These are phyloP conservation scores for Forbesichthys papilliferus DNA, from an alignment of 2,113 vertebrate species.

Conservation along the genomic window DNA sequence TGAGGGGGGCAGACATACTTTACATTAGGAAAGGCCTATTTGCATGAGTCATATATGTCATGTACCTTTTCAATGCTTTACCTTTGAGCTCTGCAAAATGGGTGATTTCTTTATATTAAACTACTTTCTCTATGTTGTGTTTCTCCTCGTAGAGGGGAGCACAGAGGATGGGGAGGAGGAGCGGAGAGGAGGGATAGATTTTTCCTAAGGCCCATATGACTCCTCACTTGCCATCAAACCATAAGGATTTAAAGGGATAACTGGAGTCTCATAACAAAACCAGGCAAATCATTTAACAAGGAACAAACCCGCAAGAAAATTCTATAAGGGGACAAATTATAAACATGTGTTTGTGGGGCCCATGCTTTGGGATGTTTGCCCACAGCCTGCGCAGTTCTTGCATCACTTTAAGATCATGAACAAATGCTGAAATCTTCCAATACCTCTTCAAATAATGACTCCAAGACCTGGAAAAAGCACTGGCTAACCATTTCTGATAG, in stretches of 20 bases:
- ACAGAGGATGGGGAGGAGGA: constrained; percentile 4
- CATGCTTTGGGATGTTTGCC: constrained; percentile 46
- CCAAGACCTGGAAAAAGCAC: constrained; percentile 45
- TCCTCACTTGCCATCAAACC: constrained; percentile 58
- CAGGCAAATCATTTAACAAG: constrained; percentile 72
- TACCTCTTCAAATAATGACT: constrained; percentile 51
- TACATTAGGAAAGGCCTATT: constrained; percentile 15
- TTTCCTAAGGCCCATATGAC: constrained; percentile 45
- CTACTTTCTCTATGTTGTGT: neutral
- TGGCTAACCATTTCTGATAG: constrained; percentile 50
- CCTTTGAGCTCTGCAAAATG: neutral
- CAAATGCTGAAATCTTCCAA: constrained; percentile 61
- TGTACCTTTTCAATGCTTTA: neutral
- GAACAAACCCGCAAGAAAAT: constrained; percentile 69
- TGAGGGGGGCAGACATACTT: constrained; percentile 49
- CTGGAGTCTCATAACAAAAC: constrained; percentile 68
- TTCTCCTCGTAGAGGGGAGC: neutral
- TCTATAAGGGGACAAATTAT: constrained; percentile 70
- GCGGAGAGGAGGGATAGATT: constrained; percentile 16
- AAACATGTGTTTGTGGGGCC: constrained; percentile 72
- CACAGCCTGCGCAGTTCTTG: constrained; percentile 32
- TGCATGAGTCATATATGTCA: constrained; percentile 5
- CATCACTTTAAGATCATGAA: constrained; percentile 58
- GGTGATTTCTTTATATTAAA: neutral
- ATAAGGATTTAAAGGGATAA: constrained; percentile 56